phyloP scores from a whole-genome alignment of 2,797 vertebrate species.

The Gambusia yucatana region DNA sequence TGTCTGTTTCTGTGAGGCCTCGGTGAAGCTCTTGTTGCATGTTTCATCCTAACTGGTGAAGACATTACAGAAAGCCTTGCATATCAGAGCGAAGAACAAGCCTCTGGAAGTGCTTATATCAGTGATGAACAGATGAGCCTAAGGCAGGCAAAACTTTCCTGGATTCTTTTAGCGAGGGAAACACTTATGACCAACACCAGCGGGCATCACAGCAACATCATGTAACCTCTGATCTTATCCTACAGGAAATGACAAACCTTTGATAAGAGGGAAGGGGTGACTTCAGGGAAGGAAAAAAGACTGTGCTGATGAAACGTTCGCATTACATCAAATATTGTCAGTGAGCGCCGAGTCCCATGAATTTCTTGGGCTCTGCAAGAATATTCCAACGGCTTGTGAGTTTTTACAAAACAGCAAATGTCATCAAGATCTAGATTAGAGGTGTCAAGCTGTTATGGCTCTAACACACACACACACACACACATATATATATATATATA shows the following conservation, averaged over 20 bases:
- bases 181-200: constrained; percentile 35
- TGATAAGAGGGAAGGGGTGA: constrained; percentile 24
- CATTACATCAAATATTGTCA: constrained; percentile 33
- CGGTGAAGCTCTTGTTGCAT: constrained; percentile 24
- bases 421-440: constrained; percentile 59
- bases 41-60: constrained; percentile 49
- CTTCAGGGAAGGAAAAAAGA: constrained; percentile 27
- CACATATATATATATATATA: constrained; percentile 27
- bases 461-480: constrained; percentile 6
- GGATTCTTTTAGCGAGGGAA: constrained; percentile 32
- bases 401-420: constrained; percentile 50
- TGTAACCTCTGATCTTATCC: constrained; percentile 50
- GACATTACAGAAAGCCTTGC: constrained; percentile 51
- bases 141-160: constrained; percentile 40
- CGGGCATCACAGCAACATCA: constrained; percentile 38
- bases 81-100: constrained; percentile 46
- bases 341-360: constrained; percentile 11
- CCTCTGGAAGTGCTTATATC: constrained; percentile 30
- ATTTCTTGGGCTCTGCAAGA: constrained; percentile 22
- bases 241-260: constrained; percentile 38
- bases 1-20: constrained; percentile 23
- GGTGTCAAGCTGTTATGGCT: constrained; percentile 44
- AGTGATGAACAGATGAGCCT: constrained; percentile 35
- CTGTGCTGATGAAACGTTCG: constrained; percentile 19
- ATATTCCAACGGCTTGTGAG: constrained; percentile 25